Percentiles rank a stretch among this genome's conserved stretches.
These are phyloP conservation scores for Grammatotria lemairii DNA, from an alignment of 2,113 vertebrate species.

Conservation along the genomic window DNA sequence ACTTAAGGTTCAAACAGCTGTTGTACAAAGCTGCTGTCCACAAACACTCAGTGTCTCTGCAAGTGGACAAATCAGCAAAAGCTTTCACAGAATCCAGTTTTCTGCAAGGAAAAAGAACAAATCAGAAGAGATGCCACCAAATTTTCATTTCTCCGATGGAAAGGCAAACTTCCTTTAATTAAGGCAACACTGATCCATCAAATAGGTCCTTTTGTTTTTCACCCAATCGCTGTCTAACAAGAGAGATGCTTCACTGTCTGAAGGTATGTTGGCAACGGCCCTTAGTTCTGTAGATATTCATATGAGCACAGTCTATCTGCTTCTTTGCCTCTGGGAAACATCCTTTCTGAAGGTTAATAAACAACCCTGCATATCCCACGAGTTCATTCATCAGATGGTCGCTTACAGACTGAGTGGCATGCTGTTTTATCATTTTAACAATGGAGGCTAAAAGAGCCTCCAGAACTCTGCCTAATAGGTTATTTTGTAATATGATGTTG, in stretches of 20 bases:
- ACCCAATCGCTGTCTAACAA: slow-evolving; percentile 1
- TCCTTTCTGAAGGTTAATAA: slow-evolving; percentile 73
- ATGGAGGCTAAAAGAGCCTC: slow-evolving; percentile 65
- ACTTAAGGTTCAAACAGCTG: neutral
- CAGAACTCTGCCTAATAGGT: slow-evolving; percentile 69
- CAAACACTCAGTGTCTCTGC: slow-evolving; percentile 19
- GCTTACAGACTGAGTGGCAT: slow-evolving; percentile 67
- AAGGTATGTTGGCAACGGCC: slow-evolving; percentile 55
- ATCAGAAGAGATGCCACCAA: slow-evolving; percentile 37
- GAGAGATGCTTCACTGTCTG: slow-evolving; percentile 50
- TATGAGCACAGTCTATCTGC: slow-evolving; percentile 59
- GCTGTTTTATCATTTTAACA: slow-evolving; percentile 75
- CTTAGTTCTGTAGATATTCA: slow-evolving; percentile 69
- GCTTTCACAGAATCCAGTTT: slow-evolving; percentile 33
- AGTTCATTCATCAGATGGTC: slow-evolving; percentile 73
- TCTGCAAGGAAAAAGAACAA: neutral
- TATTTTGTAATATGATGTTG: slow-evolving; percentile 72
- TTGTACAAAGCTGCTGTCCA: neutral
- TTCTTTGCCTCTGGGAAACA: slow-evolving; percentile 67
- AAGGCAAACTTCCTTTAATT: slow-evolving; percentile 64
- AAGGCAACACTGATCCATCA: slow-evolving; percentile 26
- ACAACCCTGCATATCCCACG: slow-evolving; percentile 62
- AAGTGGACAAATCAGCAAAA: slow-evolving; percentile 14
- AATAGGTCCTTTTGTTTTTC: slow-evolving; percentile 5
- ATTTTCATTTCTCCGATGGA: slow-evolving; percentile 58